Base-by-base conservation (phyloP, 1,140 invertebrate species). In the Mercenaria mercenaria region DNA sequence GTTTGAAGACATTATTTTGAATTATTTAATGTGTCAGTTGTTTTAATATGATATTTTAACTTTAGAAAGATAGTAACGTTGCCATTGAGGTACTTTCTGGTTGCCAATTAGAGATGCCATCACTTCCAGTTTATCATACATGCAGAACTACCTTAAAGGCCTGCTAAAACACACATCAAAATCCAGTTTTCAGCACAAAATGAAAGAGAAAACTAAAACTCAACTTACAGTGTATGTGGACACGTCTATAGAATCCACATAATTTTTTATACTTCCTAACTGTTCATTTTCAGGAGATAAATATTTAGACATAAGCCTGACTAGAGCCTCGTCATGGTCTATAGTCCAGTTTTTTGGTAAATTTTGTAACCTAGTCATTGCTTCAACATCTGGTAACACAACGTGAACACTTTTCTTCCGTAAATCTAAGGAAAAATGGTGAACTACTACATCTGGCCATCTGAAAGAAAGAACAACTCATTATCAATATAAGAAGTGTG, bases 311-410 rank as follows among this genome's bases (percentile, higher is more conserved):
- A 96, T 94, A 39, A 96, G 92, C 47, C 94, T 91, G 0, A 95
- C 95, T n/a, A 96, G 90, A 20, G 94, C 93, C 74, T 95, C 95
- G 91, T 96, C 96, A 89, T 94, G 92, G 67, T 95, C 94, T 89
- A 94, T 77, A 37, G 93, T 92, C 96, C 96, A 96, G 80, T 91
- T 92, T n/a, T 85, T 37, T 20, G 94, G 93, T 10, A 94, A 37
- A 23, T 85, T 83, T 43, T 84, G 82, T 61, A 95, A 83, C 83
- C 89, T 91, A n/a, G 88, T 69, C 61, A 95, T 93, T 72, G 94
- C 92, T n/a, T 92, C 90, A 15, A 89, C 41, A 91, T 96, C 95
- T 18, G 92, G 80, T 32, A 81, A 82, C 18, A 89, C 74, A 0
- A 94, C 64, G 0, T 89, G 41, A 18, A 90, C 82, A 90, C 76